Base-by-base conservation (phyloP, 2,888 invertebrate species). In the Criorhina ranunculi region DNA sequence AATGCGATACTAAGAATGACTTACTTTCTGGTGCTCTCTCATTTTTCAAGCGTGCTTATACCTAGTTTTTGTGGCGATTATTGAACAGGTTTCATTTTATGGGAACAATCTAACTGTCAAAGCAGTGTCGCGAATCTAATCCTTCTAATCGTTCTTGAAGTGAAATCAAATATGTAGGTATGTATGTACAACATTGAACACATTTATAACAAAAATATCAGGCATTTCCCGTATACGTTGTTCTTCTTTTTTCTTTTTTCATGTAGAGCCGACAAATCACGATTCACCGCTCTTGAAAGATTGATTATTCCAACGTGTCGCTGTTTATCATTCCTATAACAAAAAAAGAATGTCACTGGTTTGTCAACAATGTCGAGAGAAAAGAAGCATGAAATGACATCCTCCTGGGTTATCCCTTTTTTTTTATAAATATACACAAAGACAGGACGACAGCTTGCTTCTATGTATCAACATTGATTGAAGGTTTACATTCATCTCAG, bases 301-400 rank as follows among this genome's bases (percentile, higher is more conserved):
- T 46, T 37, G 57, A 59, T 70, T 15, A 59, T 37, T 31, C 37
- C 40, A 33, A 35, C 33, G 35, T 29, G 44, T 55, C 31, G 40
- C 31, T 31, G 29, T 31, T 24, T 33, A 17, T 69, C 24, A 44
- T 33, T 17, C n/a, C 19, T 5, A 53, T 8, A 42, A 51, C 42
- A 44, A 51, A 40, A 49, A 4, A 40, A 15, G 8, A 19, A 9
- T n/a, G 19, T 24, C 24, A 24, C 4, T 24, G 24, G 24, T 24
- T 24, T 24, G 24, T 24, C 62, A 44, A 11, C 29, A 17, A 7
- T 33, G 19, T 31, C 19, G 19, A 33, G 33, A 7, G 33, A 33
- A 46, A 33, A 33, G 31, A 11, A 15, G 24, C 8, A 37, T 17
- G 42, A 9, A 66, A 12, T 15, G 66, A 15, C 42, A 31, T 53